Percentiles rank a stretch among this genome's conserved stretches.
These are phyloP conservation scores for Cordylochernes scorpioides DNA, from an alignment of 2,888 invertebrate genomes.

Conservation along the genomic window DNA sequence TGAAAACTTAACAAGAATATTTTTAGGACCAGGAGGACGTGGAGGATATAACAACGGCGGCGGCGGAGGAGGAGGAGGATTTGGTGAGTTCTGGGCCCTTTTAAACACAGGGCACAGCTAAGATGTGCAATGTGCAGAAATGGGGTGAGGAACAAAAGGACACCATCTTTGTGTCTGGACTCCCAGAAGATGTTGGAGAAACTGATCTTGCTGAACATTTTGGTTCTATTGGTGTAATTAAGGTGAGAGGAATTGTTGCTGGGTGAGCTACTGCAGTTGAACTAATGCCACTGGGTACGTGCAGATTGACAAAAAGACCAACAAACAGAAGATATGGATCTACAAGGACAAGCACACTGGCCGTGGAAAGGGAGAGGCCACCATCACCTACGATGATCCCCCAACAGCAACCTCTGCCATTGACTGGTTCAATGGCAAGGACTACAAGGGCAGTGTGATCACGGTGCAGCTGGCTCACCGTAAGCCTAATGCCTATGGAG, in stretches of 20 bases:
- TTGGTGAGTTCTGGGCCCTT: no score
- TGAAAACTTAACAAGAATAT: no score
- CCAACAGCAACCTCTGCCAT: slow-evolving; percentile 85
- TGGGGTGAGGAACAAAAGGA: slow-evolving; percentile 27
- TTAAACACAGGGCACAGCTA: no score
- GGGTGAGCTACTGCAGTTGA: no score
- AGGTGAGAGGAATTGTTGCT: no score
- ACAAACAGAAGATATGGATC: slow-evolving; percentile 87
- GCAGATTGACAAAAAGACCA: slow-evolving; percentile 74
- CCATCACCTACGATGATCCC: slow-evolving; percentile 86
- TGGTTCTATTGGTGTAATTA: slow-evolving; percentile 82
- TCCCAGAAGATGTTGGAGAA: slow-evolving; percentile 56
- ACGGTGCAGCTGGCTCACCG: slow-evolving; percentile 51
- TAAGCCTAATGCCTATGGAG: slow-evolving; percentile 34
- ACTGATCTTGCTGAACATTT: slow-evolving; percentile 68
- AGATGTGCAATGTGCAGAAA: no score
- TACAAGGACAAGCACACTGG: slow-evolving; percentile 88
- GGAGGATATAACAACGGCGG: no score
- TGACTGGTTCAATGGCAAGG: slow-evolving; percentile 84
- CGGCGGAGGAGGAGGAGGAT: no score
- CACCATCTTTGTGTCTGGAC: slow-evolving; percentile 79
- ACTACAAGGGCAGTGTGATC: slow-evolving; percentile 49
- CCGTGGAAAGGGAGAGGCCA: slow-evolving; percentile 83
- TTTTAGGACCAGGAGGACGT: no score
- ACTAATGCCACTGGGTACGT: no score